Conservation (phyloP, 2,113 vertebrate genomes). For the Lucifuga dentata region DNA sequence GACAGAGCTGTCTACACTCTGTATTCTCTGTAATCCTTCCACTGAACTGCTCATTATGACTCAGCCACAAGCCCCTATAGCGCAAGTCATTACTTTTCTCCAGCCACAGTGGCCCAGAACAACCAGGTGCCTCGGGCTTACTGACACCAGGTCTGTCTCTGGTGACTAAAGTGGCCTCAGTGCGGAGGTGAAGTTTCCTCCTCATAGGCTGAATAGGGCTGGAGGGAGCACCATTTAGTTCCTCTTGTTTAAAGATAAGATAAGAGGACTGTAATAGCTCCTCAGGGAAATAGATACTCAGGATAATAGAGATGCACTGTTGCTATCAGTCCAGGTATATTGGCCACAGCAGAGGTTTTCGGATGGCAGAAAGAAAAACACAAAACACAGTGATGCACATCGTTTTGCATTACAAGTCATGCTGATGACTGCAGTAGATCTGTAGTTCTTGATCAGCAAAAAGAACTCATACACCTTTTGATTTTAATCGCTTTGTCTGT, state of each 20-base stretch:
- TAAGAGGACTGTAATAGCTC: slow-evolving; percentile 77
- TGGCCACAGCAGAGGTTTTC: slow-evolving; percentile 51
- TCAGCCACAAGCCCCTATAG: slow-evolving; percentile 51
- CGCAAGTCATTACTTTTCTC: slow-evolving; percentile 63
- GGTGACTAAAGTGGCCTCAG: slow-evolving; percentile 54
- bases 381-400: slow-evolving; percentile 17
- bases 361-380: slow-evolving; percentile 2
- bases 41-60: slow-evolving; percentile 61
- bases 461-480: not conserved
- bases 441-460: not conserved
- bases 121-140: slow-evolving; percentile 65
- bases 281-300: slow-evolving; percentile 70
- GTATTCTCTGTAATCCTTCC: slow-evolving; percentile 64
- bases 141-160: slow-evolving; percentile 63
- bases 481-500: slow-evolving; percentile 29
- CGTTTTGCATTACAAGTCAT: slow-evolving; percentile 44
- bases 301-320: slow-evolving; percentile 73
- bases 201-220: slow-evolving; percentile 60
- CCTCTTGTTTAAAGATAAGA: slow-evolving; percentile 79
- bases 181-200: slow-evolving; percentile 52
- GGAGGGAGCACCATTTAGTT: slow-evolving; percentile 66
- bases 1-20: slow-evolving; percentile 55
- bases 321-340: slow-evolving; percentile 62
- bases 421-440: slow-evolving; percentile 28
- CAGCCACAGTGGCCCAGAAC: slow-evolving; percentile 33